A percentile compares a stretch with the other conserved stretches of the same genome.
Conservation (phyloP, 2,888 invertebrate species). For the Tipula vernalis region DNA sequence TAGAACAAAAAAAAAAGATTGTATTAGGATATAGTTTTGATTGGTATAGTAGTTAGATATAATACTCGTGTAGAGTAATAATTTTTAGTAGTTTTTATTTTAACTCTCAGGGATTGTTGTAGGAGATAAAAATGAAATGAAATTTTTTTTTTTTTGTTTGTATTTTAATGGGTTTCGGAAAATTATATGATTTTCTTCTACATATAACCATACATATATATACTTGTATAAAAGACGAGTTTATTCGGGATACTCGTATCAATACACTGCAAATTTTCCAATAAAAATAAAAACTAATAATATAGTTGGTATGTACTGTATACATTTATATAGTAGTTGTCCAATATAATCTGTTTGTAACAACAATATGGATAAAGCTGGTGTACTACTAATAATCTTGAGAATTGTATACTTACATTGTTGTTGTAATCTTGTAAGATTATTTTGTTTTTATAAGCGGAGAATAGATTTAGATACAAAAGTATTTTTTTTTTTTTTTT, state of each 20-base stretch:
- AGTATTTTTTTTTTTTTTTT: background rate
- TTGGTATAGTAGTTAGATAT: background rate
- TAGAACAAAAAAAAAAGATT: background rate
- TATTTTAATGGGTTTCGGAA: background rate
- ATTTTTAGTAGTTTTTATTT: constrained; percentile 4
- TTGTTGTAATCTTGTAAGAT: background rate
- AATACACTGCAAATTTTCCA: background rate
- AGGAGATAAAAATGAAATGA: background rate
- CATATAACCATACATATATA: background rate
- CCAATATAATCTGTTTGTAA: background rate
- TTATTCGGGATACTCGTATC: background rate
- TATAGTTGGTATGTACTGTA: background rate
- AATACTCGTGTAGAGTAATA: background rate
- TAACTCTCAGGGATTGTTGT: background rate
- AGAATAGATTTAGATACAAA: background rate
- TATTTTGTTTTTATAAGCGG: background rate
- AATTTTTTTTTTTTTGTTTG: background rate
- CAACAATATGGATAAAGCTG: background rate
- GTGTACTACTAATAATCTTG: background rate
- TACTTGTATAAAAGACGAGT: background rate
- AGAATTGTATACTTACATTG: background rate
- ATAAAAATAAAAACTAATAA: background rate
- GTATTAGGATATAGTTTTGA: background rate
- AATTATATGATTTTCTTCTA: background rate
- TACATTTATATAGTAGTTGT: background rate